Evolutionary conservation across 2,888 invertebrate genomes (phyloP).

Genomic region (Clivina fossor): DNA sequence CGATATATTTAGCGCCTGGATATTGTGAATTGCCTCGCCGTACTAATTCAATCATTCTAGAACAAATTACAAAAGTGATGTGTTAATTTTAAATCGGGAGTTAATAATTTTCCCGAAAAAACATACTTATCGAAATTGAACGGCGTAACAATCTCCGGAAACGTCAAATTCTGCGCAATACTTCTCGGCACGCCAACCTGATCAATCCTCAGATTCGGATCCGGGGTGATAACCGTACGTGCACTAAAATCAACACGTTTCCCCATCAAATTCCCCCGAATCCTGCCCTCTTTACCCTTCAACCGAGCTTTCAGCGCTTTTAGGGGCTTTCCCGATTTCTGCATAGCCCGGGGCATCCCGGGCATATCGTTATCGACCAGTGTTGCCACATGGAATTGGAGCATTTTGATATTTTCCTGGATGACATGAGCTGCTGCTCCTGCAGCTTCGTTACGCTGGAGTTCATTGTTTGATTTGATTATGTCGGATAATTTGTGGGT

Average conservation of each 20-base stretch:
- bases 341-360: constrained; percentile 96
- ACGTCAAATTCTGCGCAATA: constrained; percentile 98
- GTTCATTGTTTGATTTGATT: constrained; percentile 96
- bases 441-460: constrained; percentile 91
- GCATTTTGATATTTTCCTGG: constrained; percentile 93
- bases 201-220: constrained; percentile 91
- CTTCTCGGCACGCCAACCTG: constrained; percentile 98
- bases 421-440: constrained; percentile 98
- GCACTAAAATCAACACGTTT: constrained; percentile 99
- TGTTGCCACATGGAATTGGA: constrained; percentile 98
- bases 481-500: constrained; percentile 99
- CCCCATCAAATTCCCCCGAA: constrained; percentile 99
- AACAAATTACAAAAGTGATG: constrained; percentile 34
- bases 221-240: constrained; percentile 96
- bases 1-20: constrained; percentile 99
- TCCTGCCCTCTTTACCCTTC: constrained; percentile 98
- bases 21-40: constrained; percentile 96
- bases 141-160: constrained; percentile 98
- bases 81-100: not conserved
- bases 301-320: constrained; percentile 96
- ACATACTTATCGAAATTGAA: constrained; percentile 93
- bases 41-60: constrained; percentile 83
- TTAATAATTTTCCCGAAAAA: constrained; percentile 22
- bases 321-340: constrained; percentile 97
- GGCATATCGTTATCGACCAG: constrained; percentile 99